Percentiles rank a stretch among this genome's conserved stretches.
Evolutionary conservation across 1,140 invertebrate species (phyloP).

Genomic region (Dreissena rostriformis): DNA sequence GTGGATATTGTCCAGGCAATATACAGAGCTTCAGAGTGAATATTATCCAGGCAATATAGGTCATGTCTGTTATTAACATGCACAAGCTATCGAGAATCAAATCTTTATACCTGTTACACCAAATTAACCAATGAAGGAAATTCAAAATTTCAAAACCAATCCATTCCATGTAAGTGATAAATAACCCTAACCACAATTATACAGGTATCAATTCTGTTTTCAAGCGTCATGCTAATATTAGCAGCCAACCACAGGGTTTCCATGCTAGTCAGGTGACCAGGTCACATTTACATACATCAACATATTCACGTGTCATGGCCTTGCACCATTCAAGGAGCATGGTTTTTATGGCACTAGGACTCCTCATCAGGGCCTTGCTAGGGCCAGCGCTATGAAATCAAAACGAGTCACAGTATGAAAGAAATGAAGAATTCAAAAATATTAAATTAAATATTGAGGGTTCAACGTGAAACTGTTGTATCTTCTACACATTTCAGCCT

Average conservation of each 20-base stretch:
- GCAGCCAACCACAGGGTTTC: conserved; percentile 44
- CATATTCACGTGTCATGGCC: conserved; percentile 97
- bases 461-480: no score
- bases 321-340: conserved; percentile 97
- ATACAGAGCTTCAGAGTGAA: no score
- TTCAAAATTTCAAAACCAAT: no score
- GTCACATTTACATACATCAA: conserved; percentile 83
- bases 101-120: no score
- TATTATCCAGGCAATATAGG: no score
- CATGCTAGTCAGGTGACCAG: conserved; percentile 41
- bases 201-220: conserved; percentile 9
- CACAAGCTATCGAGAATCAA: no score
- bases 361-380: conserved; percentile 81
- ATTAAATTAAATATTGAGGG: conserved; percentile 17
- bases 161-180: background rate
- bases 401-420: background rate
- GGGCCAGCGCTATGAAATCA: conserved; percentile 31
- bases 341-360: conserved; percentile 96
- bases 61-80: no score
- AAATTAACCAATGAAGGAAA: no score
- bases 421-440: background rate
- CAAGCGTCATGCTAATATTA: conserved; percentile 53
- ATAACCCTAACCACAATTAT: background rate
- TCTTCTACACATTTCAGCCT: no score
- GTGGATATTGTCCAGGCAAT: no score